phyloP scores from a whole-genome alignment of 23 tunicate species.

The Trididemnum clinides region DNA sequence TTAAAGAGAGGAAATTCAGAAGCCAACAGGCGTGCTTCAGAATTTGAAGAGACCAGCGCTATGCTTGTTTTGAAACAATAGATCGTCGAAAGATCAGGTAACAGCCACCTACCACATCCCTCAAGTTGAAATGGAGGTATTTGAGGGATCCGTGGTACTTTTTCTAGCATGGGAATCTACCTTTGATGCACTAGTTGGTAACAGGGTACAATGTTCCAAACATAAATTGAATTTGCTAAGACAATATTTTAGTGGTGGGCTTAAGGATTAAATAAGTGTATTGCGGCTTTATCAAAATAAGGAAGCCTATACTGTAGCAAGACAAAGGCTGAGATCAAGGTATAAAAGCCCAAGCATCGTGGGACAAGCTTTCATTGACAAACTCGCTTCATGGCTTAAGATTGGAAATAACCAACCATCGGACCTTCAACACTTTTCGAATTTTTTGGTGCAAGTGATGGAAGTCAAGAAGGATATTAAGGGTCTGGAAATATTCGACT shows the following conservation, averaged over 20 bases:
- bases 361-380: neutral
- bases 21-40: too few relatives aligned
- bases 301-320: slow-evolving; percentile 21
- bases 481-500: neutral
- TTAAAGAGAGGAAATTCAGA: too few relatives aligned
- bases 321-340: neutral
- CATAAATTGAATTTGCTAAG: slow-evolving; percentile 17
- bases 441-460: neutral
- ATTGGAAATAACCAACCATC: neutral
- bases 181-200: slow-evolving; percentile 11
- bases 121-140: slow-evolving; percentile 7
- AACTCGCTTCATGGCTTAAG: neutral
- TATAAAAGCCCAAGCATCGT: slow-evolving; percentile 9
- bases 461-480: neutral
- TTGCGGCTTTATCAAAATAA: slow-evolving; percentile 7
- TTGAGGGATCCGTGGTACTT: neutral
- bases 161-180: slow-evolving; percentile 34
- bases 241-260: slow-evolving; percentile 13
- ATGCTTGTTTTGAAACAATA: too few relatives aligned
- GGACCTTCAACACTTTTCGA: neutral
- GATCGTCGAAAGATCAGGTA: too few relatives aligned
- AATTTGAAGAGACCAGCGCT: too few relatives aligned
- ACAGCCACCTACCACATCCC: slow-evolving; percentile 15
- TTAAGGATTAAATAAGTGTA: neutral
- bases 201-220: neutral